Evolutionary conservation across 2,888 invertebrate species (phyloP).

Genomic region (Aricia artaxerxes): DNA sequence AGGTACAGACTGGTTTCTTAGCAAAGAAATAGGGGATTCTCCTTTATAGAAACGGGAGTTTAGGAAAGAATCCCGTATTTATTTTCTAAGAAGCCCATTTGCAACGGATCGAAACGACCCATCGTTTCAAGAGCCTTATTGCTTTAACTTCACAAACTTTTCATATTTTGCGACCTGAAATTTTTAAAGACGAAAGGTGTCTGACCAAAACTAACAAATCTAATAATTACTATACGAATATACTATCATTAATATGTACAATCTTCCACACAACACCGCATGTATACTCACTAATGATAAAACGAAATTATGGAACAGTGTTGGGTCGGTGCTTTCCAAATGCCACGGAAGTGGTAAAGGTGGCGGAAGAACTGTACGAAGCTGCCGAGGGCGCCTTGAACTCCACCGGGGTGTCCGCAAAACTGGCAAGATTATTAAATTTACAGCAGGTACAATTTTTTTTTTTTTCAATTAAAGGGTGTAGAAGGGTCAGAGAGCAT

Average conservation of each 20-base stretch:
- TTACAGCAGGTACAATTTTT: conserved; percentile 62
- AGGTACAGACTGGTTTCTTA: too few species aligned
- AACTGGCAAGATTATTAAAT: conserved; percentile 55
- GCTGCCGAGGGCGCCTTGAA: conserved; percentile 44
- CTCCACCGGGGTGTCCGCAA: conserved; percentile 53
- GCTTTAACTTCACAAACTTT: not conserved
- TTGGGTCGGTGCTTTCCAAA: conserved; percentile 66
- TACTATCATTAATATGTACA: not conserved
- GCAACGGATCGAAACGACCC: not conserved
- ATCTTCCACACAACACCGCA: not conserved
- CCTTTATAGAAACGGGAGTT: too few species aligned
- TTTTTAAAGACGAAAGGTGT: not conserved
- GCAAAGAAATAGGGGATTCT: not conserved
- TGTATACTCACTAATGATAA: not conserved
- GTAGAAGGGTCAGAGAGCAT: not conserved
- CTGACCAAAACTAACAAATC: conserved; percentile 1
- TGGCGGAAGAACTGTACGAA: conserved; percentile 44
- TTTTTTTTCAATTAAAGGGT: not conserved
- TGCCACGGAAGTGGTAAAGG: conserved; percentile 52
- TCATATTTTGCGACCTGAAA: not conserved
- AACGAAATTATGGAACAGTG: conserved; percentile 54
- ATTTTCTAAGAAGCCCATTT: too few species aligned
- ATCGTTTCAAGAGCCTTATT: not conserved
- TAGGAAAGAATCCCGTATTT: too few species aligned
- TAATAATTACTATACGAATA: not conserved